A percentile compares a stretch with the other conserved stretches of the same genome.
Conservation (phyloP, 2,113 vertebrate species). For the Syngnathus typhle region DNA sequence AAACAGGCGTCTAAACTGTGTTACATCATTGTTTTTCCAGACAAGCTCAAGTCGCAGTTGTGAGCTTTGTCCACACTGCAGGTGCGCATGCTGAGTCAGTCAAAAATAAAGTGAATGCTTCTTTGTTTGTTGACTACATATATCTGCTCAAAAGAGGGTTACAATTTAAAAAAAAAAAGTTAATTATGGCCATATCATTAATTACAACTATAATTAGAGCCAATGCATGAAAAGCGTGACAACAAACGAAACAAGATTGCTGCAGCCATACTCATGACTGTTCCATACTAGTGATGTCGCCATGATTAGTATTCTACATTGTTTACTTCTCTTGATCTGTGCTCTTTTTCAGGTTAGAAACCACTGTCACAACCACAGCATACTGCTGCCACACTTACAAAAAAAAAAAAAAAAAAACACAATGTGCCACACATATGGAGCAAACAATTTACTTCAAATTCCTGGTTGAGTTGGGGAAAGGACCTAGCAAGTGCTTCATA, state of each 20-base stretch:
- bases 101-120: constrained; percentile 16
- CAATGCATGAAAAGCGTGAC: too few species aligned
- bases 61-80: constrained; percentile 44
- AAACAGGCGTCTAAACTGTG: constrained; percentile 26
- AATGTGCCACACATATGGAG: neutral
- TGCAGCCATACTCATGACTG: too few species aligned
- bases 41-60: constrained; percentile 22
- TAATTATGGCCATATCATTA: too few species aligned
- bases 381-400: too few species aligned
- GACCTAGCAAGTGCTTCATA: neutral
- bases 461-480: neutral
- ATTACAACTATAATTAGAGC: too few species aligned
- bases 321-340: too few species aligned
- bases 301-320: too few species aligned
- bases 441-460: neutral
- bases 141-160: neutral
- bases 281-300: too few species aligned
- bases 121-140: neutral
- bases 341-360: too few species aligned
- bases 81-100: constrained; percentile 53
- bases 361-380: too few species aligned
- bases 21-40: constrained; percentile 49
- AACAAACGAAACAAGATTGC: too few species aligned
- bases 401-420: neutral
- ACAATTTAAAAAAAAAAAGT: neutral